These are phyloP conservation scores for Cetonia aurata DNA, from an alignment of 2,888 invertebrate genomes.

Conservation along the genomic window DNA sequence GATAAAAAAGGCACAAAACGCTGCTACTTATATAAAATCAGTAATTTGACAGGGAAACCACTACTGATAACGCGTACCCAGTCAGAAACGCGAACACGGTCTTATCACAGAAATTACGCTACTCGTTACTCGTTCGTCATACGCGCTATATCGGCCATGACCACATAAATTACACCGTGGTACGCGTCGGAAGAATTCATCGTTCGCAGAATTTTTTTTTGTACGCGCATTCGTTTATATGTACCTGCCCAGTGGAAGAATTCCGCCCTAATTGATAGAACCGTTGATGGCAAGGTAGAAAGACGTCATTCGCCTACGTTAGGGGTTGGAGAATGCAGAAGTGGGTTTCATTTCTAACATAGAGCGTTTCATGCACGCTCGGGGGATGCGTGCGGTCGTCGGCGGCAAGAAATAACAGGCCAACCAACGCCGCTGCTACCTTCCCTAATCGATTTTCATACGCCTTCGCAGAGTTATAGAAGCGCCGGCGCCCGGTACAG, in stretches of 20 bases:
- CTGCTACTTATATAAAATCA: background rate
- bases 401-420: conserved; percentile 45
- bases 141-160: conserved; percentile 30
- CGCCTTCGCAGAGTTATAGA: conserved; percentile 58
- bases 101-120: conserved; percentile 42
- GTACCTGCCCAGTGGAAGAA: background rate
- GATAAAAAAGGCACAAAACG: background rate
- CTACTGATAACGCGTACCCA: conserved; percentile 38
- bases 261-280: background rate
- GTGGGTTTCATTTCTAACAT: background rate
- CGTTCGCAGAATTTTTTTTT: background rate
- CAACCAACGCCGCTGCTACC: conserved; percentile 47
- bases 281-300: no score
- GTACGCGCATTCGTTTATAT: no score
- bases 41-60: conserved; percentile 41
- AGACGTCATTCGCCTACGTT: background rate
- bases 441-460: conserved; percentile 61
- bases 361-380: no score
- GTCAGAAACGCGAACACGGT: conserved; percentile 2
- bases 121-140: conserved; percentile 13
- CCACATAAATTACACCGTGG: background rate
- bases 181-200: no score
- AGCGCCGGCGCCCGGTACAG: conserved; percentile 57
- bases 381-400: conserved; percentile 14
- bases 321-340: conserved; percentile 26